Evolutionary conservation across 2,888 invertebrate species (phyloP), one percentile per base, ranked within the genome.

Genomic region (Bhutanitis thaidina): DNA sequence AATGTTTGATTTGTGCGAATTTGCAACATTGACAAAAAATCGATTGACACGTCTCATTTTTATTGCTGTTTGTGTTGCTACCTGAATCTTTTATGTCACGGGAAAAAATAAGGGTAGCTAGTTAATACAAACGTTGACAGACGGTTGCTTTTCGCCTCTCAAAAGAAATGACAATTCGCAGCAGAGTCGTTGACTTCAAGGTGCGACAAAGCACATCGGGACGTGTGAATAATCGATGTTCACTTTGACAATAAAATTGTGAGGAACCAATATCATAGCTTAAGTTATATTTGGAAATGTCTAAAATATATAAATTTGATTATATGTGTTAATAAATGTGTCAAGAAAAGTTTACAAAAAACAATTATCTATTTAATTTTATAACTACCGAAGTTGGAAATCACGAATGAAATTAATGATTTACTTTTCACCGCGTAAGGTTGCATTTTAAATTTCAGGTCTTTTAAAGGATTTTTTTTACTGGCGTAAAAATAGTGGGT

Each of bases 1-100:
- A 81, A 78, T 85, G 74, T 88, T 87, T 86, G 87, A 88, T 88
- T 85, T 87, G 85, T 80, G 81, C 78, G 86, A 87, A 84, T 80
- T 80, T 75, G 76, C 72, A 78, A 79, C 77, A 77, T 74, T 65
- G 62, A 60, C 67, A 82, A 80, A 80, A 84, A 82, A 73, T 69
- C 82, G 77, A 89, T 89, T 87, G 87, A 88, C 77, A 87, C 73
- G 74, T 88, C 72, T 79, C 80, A 80, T 85, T 85, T 87, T 87
- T 87, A 83, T 83, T 71, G 74, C 74, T 86, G 81, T 87, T 86
- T 85, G 84, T 76, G 74, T 81, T 76, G 72, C 85, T 89, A 88
- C 88, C 88, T 88, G 88, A 74, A 62, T 64, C 71, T 71, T 75
- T 76, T 77, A 74, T 72, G 57, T 60, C 59, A 29, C 34, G 57